Evolutionary conservation across 2,888 invertebrate genomes (phyloP).

Genomic region (Mythimna lalbum): DNA sequence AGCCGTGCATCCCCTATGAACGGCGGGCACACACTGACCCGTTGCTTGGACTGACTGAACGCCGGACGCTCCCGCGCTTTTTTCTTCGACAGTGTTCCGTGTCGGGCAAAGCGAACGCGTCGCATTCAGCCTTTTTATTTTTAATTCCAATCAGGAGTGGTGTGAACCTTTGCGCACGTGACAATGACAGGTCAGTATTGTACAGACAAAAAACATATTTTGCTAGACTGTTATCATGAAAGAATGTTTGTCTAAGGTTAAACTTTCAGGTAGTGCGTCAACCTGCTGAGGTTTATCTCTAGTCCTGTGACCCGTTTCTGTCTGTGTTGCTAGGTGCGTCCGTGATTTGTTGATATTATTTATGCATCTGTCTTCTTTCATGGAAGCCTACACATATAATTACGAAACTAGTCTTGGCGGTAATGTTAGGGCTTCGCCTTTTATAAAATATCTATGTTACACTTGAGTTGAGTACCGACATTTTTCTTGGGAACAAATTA

Average conservation of each 20-base stretch:
- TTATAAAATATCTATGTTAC: slow-evolving; percentile 16
- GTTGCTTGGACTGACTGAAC: slow-evolving; percentile 44
- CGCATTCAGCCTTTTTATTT: slow-evolving; percentile 77
- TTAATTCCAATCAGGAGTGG: slow-evolving; percentile 72
- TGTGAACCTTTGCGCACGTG: slow-evolving; percentile 71
- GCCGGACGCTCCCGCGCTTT: slow-evolving; percentile 66
- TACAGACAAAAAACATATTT: slow-evolving; percentile 38
- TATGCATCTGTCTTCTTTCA: slow-evolving; percentile 18
- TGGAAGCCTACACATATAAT: slow-evolving; percentile 26
- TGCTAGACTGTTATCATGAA: slow-evolving; percentile 31
- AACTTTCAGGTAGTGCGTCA: slow-evolving; percentile 25
- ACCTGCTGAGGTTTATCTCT: slow-evolving; percentile 13
- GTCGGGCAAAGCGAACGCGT: slow-evolving; percentile 69
- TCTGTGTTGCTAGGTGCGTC: slow-evolving; percentile 5
- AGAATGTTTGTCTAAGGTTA: slow-evolving; percentile 40
- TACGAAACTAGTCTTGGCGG: slow-evolving; percentile 40
- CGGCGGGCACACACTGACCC: slow-evolving; percentile 78
- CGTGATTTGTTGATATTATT: slow-evolving; percentile 13
- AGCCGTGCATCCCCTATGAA: slow-evolving; percentile 72
- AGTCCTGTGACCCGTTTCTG: slow-evolving; percentile 24
- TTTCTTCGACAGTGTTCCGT: slow-evolving; percentile 72
- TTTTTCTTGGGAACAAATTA: slow-evolving; percentile 42
- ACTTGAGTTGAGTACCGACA: slow-evolving; percentile 22
- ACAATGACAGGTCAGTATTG: slow-evolving; percentile 79
- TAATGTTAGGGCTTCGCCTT: slow-evolving; percentile 21